Evolutionary conservation across 2,113 vertebrate genomes (phyloP).

Genomic region (Bujurquina vittata): DNA sequence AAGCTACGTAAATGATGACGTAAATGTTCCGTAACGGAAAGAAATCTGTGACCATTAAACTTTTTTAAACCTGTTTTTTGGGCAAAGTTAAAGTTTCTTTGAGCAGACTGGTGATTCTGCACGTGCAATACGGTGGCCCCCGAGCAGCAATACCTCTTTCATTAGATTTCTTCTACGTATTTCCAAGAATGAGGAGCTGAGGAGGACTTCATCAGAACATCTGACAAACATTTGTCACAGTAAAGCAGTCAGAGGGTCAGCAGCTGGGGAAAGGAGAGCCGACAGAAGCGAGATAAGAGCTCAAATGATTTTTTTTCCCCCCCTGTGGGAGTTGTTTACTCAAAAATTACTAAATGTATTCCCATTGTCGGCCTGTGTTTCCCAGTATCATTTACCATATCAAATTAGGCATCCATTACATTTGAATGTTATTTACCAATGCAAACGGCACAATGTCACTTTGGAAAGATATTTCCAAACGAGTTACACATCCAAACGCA

Average conservation of each 20-base stretch:
- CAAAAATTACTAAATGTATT: neutral
- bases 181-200: neutral
- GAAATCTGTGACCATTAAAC: neutral
- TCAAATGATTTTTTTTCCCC: neutral
- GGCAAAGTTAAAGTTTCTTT: neutral
- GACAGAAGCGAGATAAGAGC: neutral
- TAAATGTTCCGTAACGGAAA: neutral
- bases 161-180: neutral
- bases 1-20: accelerated
- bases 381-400: neutral
- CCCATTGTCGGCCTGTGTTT: neutral
- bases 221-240: neutral
- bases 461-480: too few species aligned
- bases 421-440: neutral
- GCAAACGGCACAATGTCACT: neutral
- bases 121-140: neutral
- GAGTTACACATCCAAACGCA: too few species aligned
- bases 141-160: neutral
- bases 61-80: neutral
- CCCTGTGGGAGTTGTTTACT: neutral
- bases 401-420: neutral
- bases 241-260: neutral
- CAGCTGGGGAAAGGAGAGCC: neutral
- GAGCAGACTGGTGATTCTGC: neutral
- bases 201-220: neutral